Conservation (phyloP, 2,888 invertebrate species). For the Orgyia antiqua region DNA sequence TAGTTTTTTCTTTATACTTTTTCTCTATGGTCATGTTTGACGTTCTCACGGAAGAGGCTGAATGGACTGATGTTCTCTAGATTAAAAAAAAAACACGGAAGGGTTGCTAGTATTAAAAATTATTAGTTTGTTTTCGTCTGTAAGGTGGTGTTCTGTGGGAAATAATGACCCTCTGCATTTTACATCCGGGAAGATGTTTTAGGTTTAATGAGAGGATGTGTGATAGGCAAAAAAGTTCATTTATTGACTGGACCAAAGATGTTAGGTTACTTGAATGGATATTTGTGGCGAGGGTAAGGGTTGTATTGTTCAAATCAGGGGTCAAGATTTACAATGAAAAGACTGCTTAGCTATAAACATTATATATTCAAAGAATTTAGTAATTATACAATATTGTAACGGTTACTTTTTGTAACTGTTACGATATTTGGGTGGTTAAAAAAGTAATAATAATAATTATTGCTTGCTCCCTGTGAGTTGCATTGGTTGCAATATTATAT, state of each 20-base stretch:
- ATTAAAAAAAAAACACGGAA: conserved; percentile 64
- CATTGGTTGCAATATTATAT: too few species aligned
- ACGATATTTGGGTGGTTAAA: too few species aligned
- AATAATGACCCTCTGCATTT: conserved; percentile 67
- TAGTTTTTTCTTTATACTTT: conserved; percentile 55
- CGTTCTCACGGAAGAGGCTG: conserved; percentile 73
- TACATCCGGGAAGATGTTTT: conserved; percentile 71
- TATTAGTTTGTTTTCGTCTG: conserved; percentile 63
- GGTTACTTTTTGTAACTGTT: too few species aligned
- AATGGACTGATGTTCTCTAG: conserved; percentile 51
- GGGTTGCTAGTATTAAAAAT: conserved; percentile 69
- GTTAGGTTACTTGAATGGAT: conserved; percentile 33
- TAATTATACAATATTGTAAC: too few species aligned
- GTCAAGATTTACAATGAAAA: too few species aligned
- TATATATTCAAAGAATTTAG: too few species aligned
- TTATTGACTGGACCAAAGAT: conserved; percentile 48
- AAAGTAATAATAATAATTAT: too few species aligned
- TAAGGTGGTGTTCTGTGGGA: conserved; percentile 69
- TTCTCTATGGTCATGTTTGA: conserved; percentile 65
- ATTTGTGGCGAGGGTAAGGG: conserved; percentile 11
- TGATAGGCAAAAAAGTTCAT: conserved; percentile 51
- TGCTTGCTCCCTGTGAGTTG: too few species aligned
- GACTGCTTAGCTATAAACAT: too few species aligned
- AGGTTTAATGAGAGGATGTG: conserved; percentile 58
- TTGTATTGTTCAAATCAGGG: conserved; percentile 14